phyloP scores from a whole-genome alignment of 2,888 invertebrate species.

The Drosophila anomalata region DNA sequence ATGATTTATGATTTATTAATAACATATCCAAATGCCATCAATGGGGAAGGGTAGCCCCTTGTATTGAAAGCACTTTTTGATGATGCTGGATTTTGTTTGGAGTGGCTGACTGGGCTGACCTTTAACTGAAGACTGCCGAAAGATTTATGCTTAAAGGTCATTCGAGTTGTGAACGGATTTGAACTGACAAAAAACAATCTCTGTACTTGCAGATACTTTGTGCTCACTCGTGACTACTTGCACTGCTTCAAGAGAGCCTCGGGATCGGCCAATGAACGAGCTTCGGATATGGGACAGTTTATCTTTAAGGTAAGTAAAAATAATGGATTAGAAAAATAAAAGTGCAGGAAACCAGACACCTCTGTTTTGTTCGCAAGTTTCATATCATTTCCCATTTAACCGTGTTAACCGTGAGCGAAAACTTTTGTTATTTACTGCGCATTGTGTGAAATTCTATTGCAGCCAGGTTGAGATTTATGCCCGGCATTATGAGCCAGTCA shows the following conservation, averaged over 20 bases:
- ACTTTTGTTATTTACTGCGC: slow-evolving; percentile 55
- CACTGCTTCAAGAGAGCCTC: slow-evolving; percentile 88
- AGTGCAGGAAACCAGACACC: no score
- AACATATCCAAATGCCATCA: slow-evolving; percentile 47
- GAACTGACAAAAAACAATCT: slow-evolving; percentile 21
- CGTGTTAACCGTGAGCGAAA: background rate
- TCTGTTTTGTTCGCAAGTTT: background rate
- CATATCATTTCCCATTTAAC: background rate
- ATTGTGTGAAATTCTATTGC: slow-evolving; percentile 64
- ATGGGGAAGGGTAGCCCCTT: slow-evolving; percentile 35
- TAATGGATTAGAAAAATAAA: background rate
- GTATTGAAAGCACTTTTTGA: slow-evolving; percentile 27
- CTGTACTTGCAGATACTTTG: slow-evolving; percentile 85
- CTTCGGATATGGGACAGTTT: slow-evolving; percentile 88
- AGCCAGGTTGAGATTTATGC: slow-evolving; percentile 58
- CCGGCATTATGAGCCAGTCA: slow-evolving; percentile 19
- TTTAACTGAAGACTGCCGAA: slow-evolving; percentile 42
- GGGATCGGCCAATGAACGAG: slow-evolving; percentile 84
- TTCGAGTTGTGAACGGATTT: slow-evolving; percentile 16
- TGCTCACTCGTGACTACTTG: slow-evolving; percentile 87
- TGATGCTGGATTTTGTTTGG: slow-evolving; percentile 21
- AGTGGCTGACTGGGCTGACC: slow-evolving; percentile 56
- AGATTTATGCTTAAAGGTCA: slow-evolving; percentile 43
- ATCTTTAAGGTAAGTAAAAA: slow-evolving; percentile 86
- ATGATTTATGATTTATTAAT: slow-evolving; percentile 75